Evolutionary conservation across 2,113 vertebrate genomes (phyloP).

Genomic region (Erpornis zantholeuca): DNA sequence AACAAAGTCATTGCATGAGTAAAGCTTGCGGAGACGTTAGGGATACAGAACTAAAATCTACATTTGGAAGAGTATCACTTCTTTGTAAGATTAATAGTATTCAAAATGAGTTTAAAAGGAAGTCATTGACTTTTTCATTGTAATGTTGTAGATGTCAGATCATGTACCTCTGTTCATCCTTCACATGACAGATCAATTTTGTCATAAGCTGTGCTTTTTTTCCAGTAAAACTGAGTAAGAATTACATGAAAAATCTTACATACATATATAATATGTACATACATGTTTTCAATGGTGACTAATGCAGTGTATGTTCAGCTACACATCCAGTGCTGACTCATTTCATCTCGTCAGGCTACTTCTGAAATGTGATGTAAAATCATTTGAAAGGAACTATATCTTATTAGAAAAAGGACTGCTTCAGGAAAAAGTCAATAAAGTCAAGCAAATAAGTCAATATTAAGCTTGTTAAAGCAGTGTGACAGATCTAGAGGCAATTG

Average conservation of each 20-base stretch:
- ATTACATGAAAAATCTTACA: background rate
- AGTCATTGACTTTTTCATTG: background rate
- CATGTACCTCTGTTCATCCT: background rate
- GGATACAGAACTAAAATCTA: background rate
- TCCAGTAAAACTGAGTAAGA: background rate
- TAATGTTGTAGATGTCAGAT: background rate
- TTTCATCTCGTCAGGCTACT: background rate
- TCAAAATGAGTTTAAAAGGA: background rate
- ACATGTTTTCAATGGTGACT: background rate
- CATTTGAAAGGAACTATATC: background rate
- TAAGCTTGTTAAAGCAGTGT: background rate
- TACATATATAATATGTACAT: rapidly evolving
- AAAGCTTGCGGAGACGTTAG: background rate
- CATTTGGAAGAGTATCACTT: background rate
- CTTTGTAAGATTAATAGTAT: background rate
- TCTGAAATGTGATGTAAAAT: background rate
- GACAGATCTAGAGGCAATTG: background rate
- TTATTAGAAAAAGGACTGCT: background rate
- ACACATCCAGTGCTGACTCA: background rate
- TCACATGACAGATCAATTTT: background rate
- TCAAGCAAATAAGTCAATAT: background rate
- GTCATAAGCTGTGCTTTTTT: background rate
- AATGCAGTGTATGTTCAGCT: background rate
- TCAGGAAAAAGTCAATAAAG: background rate
- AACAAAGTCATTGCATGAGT: background rate